phyloP scores from a whole-genome alignment of 2,888 invertebrate genomes.

The Diarsia brunnea region DNA sequence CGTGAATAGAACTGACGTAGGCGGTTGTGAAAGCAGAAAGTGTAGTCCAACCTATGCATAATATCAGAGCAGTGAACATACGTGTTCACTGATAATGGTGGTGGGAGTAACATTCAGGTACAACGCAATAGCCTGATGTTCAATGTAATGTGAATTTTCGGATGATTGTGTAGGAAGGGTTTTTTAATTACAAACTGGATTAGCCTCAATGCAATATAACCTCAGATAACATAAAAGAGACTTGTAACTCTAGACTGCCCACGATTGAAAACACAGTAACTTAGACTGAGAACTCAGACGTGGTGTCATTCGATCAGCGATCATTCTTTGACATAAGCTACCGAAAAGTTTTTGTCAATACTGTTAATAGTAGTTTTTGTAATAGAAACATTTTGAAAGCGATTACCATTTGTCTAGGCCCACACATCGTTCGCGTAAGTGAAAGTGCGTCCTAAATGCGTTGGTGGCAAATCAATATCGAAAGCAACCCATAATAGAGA shows the following conservation, averaged over 20 bases:
- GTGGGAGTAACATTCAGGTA: no score
- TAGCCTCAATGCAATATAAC: not conserved
- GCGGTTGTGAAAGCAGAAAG: no score
- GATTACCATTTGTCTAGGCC: not conserved
- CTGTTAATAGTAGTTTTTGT: not conserved
- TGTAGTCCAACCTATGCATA: no score
- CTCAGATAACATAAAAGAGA: not conserved
- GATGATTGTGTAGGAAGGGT: not conserved
- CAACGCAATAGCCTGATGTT: no score
- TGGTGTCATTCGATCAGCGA: not conserved
- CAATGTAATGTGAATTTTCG: no score
- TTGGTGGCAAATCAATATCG: slow-evolving; percentile 18
- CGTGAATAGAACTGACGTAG: no score
- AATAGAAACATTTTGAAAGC: not conserved
- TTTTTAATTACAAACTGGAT: not conserved
- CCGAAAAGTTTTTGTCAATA: not conserved
- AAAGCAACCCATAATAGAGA: not conserved
- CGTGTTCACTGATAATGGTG: no score
- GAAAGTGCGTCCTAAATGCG: not conserved
- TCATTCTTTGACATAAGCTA: not conserved
- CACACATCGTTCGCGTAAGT: not conserved
- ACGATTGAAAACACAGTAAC: not conserved
- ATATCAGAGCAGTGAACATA: no score
- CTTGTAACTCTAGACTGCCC: not conserved
- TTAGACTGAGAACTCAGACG: not conserved